Conservation (phyloP, 1,140 invertebrate genomes). For the Plodia interpunctella region DNA sequence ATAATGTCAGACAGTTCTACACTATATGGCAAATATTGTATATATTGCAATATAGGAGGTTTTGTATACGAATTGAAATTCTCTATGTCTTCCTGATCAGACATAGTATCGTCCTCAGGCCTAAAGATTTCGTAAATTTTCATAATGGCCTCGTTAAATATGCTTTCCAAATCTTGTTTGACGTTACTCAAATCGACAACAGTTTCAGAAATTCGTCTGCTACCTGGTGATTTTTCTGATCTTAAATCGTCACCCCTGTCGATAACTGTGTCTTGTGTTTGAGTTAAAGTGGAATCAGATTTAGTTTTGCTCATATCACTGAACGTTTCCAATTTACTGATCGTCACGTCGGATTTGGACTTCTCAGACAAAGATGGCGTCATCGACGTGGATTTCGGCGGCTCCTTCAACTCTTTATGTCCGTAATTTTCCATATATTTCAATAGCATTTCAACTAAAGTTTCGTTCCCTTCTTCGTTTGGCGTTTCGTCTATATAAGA, state of each 20-base stretch:
- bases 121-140: conserved; percentile 43
- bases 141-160: conserved; percentile 54
- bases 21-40: conserved; percentile 52
- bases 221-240: conserved; percentile 29
- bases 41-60: conserved; percentile 44
- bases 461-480: conserved; percentile 56
- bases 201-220: conserved; percentile 61
- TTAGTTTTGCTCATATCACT: conserved; percentile 70
- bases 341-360: conserved; percentile 72
- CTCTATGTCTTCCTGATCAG: conserved; percentile 60
- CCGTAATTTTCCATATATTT: conserved; percentile 72
- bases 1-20: conserved; percentile 66
- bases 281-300: conserved; percentile 61
- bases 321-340: conserved; percentile 67
- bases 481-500: conserved; percentile 73
- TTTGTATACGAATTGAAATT: conserved; percentile 65
- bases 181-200: conserved; percentile 57
- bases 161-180: conserved; percentile 63
- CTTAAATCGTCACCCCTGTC: conserved; percentile 43
- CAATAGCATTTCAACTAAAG: conserved; percentile 66
- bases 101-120: conserved; percentile 56
- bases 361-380: conserved; percentile 65
- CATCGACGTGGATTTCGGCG: conserved; percentile 45
- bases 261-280: conserved; percentile 69
- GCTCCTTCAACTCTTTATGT: conserved; percentile 46